A percentile compares a stretch with the other conserved stretches of the same genome.
Conservation (phyloP, 2,113 vertebrate species). For the Lepidothrix coronata region DNA sequence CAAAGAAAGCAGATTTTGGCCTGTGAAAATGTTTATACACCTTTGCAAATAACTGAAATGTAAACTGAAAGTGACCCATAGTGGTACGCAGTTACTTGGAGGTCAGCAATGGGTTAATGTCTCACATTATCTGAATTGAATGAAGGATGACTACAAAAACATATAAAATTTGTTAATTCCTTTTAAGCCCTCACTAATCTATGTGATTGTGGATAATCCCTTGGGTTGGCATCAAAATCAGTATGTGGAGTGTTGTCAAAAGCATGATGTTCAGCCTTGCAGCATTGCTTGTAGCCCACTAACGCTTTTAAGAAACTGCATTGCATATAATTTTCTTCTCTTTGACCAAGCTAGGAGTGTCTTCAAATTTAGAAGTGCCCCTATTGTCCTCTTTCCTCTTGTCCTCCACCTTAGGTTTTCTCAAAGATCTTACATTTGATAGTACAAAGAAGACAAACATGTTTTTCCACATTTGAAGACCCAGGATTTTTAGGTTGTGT, state of each 20-base stretch:
- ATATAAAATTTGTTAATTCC: constrained; percentile 48
- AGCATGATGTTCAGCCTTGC: not conserved
- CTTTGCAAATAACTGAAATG: not conserved
- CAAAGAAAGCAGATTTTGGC: not conserved
- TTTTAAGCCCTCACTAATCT: constrained; percentile 49
- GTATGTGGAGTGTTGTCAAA: not conserved
- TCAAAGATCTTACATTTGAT: not conserved
- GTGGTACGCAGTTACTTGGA: not conserved
- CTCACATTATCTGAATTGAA: constrained; percentile 51
- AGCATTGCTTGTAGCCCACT: not conserved
- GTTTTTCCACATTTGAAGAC: not conserved
- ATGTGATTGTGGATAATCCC: constrained; percentile 27
- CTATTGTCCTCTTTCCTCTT: not conserved
- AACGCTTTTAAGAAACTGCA: not conserved
- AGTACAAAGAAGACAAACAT: not conserved
- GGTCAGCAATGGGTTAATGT: not conserved
- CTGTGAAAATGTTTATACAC: not conserved
- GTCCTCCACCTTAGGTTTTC: not conserved
- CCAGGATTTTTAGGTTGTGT: not conserved
- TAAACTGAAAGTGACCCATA: not conserved
- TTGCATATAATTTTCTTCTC: not conserved
- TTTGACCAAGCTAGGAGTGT: not conserved
- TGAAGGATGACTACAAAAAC: constrained; percentile 33
- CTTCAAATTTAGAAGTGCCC: not conserved
- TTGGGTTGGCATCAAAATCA: not conserved